Evolutionary conservation across 2,888 invertebrate genomes (phyloP).

Genomic region (Pocota personata): DNA sequence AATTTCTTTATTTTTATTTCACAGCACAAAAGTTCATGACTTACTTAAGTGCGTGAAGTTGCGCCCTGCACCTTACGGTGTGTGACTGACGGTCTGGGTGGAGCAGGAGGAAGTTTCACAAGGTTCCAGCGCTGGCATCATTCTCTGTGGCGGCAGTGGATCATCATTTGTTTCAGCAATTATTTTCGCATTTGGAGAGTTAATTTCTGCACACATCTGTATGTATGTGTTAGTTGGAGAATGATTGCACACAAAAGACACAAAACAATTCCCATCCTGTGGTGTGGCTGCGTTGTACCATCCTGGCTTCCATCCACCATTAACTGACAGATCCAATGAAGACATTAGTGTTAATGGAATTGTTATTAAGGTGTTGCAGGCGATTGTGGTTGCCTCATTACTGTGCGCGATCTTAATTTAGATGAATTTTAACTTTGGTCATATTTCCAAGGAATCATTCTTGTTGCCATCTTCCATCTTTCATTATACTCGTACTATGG

Average conservation of each 20-base stretch:
- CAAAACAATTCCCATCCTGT: constrained; percentile 52
- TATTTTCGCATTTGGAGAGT: constrained; percentile 82
- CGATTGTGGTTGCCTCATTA: constrained; percentile 75
- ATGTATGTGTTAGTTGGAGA: not conserved
- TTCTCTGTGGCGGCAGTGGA: constrained; percentile 46
- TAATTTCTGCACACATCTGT: constrained; percentile 68
- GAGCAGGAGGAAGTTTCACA: constrained; percentile 6
- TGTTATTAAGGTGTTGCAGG: constrained; percentile 81
- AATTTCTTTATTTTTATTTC: constrained; percentile 66
- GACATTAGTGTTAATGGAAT: constrained; percentile 83
- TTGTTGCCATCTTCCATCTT: constrained; percentile 23
- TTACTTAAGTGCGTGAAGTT: constrained; percentile 62
- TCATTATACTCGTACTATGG: not conserved
- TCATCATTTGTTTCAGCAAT: constrained; percentile 79
- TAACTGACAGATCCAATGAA: constrained; percentile 82
- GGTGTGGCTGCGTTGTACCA: constrained; percentile 24
- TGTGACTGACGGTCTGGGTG: not conserved
- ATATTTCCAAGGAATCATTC: constrained; percentile 60
- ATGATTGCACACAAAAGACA: constrained; percentile 31
- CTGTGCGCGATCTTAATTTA: constrained; percentile 71
- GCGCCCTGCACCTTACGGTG: constrained; percentile 19
- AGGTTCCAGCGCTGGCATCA: not conserved
- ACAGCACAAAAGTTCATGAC: constrained; percentile 49
- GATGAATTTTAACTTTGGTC: constrained; percentile 67
- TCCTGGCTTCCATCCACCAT: constrained; percentile 20